Percentiles rank a stretch among this genome's conserved stretches.
These are phyloP conservation scores for Sarcophaga bullata DNA, from an alignment of 1,140 invertebrate species.

Conservation along the genomic window DNA sequence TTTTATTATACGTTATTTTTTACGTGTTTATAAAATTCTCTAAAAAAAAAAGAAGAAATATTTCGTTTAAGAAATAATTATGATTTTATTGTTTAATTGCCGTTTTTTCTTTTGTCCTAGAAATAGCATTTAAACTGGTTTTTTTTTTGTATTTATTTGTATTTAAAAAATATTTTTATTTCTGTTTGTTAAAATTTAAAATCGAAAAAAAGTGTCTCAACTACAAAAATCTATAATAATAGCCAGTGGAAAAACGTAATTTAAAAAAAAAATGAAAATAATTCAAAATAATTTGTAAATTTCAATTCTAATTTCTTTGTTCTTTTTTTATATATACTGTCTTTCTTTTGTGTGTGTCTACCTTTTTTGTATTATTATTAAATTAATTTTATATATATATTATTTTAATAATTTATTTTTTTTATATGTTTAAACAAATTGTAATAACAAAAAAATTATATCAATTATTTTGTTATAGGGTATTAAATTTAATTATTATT, in stretches of 20 bases:
- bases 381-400: no score
- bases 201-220: constrained; percentile 35
- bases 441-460: no score
- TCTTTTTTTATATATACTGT: no score
- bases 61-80: constrained; percentile 15
- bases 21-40: neutral
- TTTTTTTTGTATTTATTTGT: neutral
- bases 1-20: neutral
- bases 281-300: constrained; percentile 43
- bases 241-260: no score
- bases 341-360: no score
- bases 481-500: no score
- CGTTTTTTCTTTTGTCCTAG: no score
- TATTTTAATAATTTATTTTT: no score
- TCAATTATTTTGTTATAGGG: no score
- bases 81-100: constrained; percentile 20
- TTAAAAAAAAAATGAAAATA: constrained; percentile 45
- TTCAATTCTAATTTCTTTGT: neutral
- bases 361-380: no score
- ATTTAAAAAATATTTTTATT: constrained; percentile 13
- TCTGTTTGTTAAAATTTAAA: neutral
- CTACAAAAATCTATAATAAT: constrained; percentile 18
- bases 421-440: no score
- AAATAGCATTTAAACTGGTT: neutral
- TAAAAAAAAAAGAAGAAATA: constrained; percentile 13